These are phyloP conservation scores for Petrocephalus sullivani DNA, from an alignment of 2,797 vertebrate species.

Conservation along the genomic window DNA sequence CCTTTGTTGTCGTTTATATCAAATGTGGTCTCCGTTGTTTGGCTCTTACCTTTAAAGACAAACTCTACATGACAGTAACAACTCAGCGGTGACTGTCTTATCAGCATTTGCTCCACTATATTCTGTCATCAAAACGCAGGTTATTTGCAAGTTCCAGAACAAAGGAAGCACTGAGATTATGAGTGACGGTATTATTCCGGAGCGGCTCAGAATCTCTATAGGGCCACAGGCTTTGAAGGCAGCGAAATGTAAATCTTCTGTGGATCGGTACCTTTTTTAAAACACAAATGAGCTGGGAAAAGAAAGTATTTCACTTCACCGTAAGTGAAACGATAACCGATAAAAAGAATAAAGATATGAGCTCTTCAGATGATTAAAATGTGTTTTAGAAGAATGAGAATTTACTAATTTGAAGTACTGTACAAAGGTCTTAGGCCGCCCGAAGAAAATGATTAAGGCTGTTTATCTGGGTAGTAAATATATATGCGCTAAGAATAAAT, in stretches of 20 bases:
- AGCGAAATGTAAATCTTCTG: neutral
- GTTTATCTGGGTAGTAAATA: too few species aligned
- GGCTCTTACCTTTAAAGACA: neutral
- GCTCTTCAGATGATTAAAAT: constrained; percentile 14
- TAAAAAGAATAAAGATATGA: constrained; percentile 10
- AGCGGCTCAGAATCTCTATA: neutral
- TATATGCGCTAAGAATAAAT: too few species aligned
- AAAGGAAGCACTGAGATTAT: neutral
- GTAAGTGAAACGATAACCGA: constrained; percentile 19
- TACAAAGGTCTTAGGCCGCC: too few species aligned
- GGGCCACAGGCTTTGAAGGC: neutral
- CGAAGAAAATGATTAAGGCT: too few species aligned
- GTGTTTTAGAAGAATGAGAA: constrained; percentile 15
- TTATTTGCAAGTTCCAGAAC: neutral
- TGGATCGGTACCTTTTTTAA: neutral
- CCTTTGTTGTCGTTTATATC: neutral
- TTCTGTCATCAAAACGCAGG: neutral
- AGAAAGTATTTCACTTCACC: constrained; percentile 21
- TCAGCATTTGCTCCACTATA: neutral
- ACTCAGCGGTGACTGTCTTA: neutral
- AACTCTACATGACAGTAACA: neutral
- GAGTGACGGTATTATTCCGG: neutral
- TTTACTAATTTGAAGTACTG: neutral
- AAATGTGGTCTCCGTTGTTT: neutral
- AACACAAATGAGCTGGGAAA: neutral